Evolutionary conservation across 2,797 vertebrate genomes (phyloP), one percentile per base, ranked within the genome.

Genomic region (Muraenolepis orangiensis): DNA sequence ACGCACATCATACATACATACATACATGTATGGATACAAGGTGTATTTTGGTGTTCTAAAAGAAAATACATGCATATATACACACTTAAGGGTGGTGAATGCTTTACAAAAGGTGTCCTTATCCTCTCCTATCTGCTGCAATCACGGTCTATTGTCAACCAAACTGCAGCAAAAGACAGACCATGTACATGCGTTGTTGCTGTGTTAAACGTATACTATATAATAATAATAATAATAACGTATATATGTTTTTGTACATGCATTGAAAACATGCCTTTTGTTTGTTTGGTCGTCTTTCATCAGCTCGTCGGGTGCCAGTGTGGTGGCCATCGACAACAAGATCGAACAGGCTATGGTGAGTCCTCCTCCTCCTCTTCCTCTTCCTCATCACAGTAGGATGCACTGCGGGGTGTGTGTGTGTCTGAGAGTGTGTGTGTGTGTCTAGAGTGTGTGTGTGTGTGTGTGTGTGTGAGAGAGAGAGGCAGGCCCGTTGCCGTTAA

Each of bases 291-390:
- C 40, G n/a, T n/a, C n/a, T n/a, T 88, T 92, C 78, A 4, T 23
- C 93, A 98, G 97, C 91, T 96, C 96, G 30, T 97, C 96, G 28
- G 96, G 96, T 89, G 94, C 96, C 71, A 97, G 96, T 90, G 96
- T 98, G 90, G 97, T 99, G 91, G 97, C 97, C 87, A 99, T 99
- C 76, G 97, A 99, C 94, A 99, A 99, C 96, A 99, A 99, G 89
- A 99, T 99, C 76, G 97, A 99, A 87, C 97, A 98, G 91, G 97
- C 97, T 10, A 98, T 98, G 97, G 97, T 98, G 91, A 79, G 97
- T 92, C 40, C 36, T 10, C 13, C 16, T 7, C 42, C 42, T 4
- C 18, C 42, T 3, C 18, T 51, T 5, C 18, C 16, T 51, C 42
- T 5, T 61, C n/a, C 13, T 61, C n/a, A 10, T 23, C n/a, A 51